A percentile compares a stretch with the other conserved stretches of the same genome.
These are phyloP conservation scores for Acestrorhynchus altus DNA, from an alignment of 2,797 vertebrate species.

Conservation along the genomic window DNA sequence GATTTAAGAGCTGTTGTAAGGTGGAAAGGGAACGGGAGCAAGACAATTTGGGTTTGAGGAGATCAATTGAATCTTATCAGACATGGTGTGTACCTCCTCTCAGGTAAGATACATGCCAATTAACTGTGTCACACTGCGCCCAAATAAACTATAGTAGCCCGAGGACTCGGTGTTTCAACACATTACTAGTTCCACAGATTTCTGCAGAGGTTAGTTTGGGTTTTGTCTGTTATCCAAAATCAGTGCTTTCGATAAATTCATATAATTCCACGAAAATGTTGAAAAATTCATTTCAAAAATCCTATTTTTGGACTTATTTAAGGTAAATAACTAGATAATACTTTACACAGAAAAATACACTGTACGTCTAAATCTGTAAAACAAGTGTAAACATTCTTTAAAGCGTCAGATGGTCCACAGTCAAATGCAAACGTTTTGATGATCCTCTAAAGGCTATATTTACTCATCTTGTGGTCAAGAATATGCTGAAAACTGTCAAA, in stretches of 20 bases:
- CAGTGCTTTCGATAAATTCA: no score
- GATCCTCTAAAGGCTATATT: no score
- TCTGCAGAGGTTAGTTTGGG: no score
- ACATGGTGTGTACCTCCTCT: slow-evolving; percentile 33
- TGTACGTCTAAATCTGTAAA: neutral
- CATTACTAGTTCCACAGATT: no score
- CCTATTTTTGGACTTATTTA: neutral
- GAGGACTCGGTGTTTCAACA: no score
- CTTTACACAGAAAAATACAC: neutral
- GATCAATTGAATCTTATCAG: slow-evolving; percentile 46
- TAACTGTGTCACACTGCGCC: slow-evolving; percentile 35
- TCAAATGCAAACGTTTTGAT: no score
- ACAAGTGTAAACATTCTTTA: neutral
- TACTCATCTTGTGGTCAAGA: no score
- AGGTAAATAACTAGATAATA: neutral
- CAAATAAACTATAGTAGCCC: neutral
- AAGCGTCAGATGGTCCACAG: neutral
- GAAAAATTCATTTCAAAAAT: no score
- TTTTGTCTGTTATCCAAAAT: no score
- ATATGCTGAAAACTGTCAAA: no score
- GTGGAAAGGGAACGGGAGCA: slow-evolving; percentile 5
- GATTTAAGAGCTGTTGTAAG: slow-evolving; percentile 39
- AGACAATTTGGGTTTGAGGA: slow-evolving; percentile 21
- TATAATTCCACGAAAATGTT: no score
- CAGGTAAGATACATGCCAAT: slow-evolving; percentile 38